phyloP scores from a whole-genome alignment of 1,140 invertebrate species.

The Ctenoplectra terminalis region DNA sequence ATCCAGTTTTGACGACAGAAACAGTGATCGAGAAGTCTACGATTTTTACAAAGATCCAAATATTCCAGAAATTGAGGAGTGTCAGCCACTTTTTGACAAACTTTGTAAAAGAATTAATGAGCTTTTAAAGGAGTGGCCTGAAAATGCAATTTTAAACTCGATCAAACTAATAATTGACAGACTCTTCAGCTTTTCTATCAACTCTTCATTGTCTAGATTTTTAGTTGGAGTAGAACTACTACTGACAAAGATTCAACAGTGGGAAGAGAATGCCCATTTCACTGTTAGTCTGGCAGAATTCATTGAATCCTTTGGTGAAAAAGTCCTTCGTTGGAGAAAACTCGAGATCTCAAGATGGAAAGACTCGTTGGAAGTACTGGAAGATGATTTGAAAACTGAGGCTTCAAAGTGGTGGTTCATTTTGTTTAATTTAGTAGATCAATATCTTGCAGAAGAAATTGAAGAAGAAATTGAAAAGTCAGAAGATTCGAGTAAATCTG shows the following conservation, averaged over 20 bases:
- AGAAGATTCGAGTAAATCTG: background rate
- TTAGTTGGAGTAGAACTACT: constrained; percentile 95
- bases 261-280: constrained; percentile 95
- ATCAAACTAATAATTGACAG: constrained; percentile 89
- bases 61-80: constrained; percentile 89
- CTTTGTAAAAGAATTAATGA: constrained; percentile 86
- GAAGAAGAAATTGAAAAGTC: background rate
- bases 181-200: constrained; percentile 91
- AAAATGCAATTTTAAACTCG: constrained; percentile 93
- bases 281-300: constrained; percentile 91
- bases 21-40: constrained; percentile 72
- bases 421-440: constrained; percentile 88
- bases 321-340: constrained; percentile 88
- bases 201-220: constrained; percentile 93
- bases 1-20: background rate
- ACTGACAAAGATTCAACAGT: constrained; percentile 92
- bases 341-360: constrained; percentile 95
- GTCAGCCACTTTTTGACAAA: constrained; percentile 86
- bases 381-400: constrained; percentile 85
- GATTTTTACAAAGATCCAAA: constrained; percentile 96
- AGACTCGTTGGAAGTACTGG: constrained; percentile 87
- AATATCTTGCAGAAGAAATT: constrained; percentile 71
- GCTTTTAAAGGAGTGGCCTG: constrained; percentile 93
- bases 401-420: constrained; percentile 95
- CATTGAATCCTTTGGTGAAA: constrained; percentile 73